phyloP scores from a whole-genome alignment of 2,113 vertebrate genomes.

The Suncus etruscus region DNA sequence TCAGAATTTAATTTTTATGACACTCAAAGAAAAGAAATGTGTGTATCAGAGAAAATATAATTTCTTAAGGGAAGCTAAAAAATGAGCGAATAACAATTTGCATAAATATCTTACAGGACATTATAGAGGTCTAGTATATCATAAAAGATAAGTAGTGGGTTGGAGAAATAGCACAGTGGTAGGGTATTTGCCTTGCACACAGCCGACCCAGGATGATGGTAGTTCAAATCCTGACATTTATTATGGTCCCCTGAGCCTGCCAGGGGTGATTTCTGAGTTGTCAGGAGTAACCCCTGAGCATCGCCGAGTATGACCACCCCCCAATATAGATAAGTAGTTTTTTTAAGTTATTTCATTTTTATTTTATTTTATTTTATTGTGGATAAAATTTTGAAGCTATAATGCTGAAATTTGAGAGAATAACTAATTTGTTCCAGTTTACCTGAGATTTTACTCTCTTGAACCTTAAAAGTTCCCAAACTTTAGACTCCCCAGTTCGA shows the following conservation, averaged over 20 bases:
- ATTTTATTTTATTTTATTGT: constrained; percentile 17
- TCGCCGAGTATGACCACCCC: too few relatives aligned
- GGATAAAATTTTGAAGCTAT: not conserved
- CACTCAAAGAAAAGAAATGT: not conserved
- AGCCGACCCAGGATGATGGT: too few relatives aligned
- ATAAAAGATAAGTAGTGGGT: not conserved
- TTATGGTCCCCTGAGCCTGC: too few relatives aligned
- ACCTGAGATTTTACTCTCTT: not conserved
- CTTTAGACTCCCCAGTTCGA: not conserved
- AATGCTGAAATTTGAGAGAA: not conserved
- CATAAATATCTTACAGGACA: not conserved
- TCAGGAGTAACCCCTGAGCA: too few relatives aligned
- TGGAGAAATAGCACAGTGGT: too few relatives aligned
- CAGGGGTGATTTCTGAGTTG: too few relatives aligned
- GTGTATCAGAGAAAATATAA: constrained; percentile 36
- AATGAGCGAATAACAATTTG: not conserved
- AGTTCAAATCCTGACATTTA: too few relatives aligned
- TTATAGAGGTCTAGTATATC: not conserved
- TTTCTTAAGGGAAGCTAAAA: not conserved
- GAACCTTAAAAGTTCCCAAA: not conserved
- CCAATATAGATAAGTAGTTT: not conserved
- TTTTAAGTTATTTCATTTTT: constrained; percentile 15
- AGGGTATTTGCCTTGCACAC: too few relatives aligned
- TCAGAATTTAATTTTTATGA: constrained; percentile 32
- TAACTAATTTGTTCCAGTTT: constrained; percentile 1